phyloP scores from a whole-genome alignment of 2,888 invertebrate species.

The Philereme transversata region DNA sequence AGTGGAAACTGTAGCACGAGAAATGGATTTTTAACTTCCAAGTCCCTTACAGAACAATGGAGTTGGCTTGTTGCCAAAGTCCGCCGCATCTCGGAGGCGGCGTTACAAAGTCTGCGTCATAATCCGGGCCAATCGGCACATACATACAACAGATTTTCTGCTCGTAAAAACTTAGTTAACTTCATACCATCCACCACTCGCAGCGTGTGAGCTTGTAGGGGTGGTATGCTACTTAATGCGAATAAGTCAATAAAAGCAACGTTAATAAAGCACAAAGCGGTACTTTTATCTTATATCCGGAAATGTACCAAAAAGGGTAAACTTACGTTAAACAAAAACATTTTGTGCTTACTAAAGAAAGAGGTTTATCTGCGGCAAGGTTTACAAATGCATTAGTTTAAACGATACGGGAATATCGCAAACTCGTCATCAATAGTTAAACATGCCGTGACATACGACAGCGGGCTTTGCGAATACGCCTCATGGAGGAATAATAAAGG shows the following conservation, averaged over 20 bases:
- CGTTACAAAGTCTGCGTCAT: conserved; percentile 10
- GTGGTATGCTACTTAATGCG: no score
- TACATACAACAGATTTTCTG: conserved; percentile 14
- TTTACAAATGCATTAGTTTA: neutral
- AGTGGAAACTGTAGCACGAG: conserved; percentile 2
- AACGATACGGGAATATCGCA: neutral
- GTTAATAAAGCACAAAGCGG: no score
- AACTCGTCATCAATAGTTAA: neutral
- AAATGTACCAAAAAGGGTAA: no score
- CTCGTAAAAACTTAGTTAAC: neutral
- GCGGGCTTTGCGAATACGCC: conserved; percentile 11
- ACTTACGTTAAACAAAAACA: neutral
- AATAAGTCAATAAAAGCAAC: no score
- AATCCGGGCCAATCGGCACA: conserved; percentile 5
- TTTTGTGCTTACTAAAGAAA: neutral
- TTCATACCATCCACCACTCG: neutral
- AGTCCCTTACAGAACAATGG: conserved; percentile 4
- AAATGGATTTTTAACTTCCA: neutral
- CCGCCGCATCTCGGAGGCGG: conserved; percentile 7
- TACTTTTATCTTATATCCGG: no score
- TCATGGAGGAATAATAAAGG: conserved; percentile 30
- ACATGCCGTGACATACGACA: neutral
- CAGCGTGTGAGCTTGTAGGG: neutral
- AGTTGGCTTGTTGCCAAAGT: conserved; percentile 13
- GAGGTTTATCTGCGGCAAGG: neutral